Base-by-base conservation (phyloP, 2,888 invertebrate species). In the Papilio elwesi region DNA sequence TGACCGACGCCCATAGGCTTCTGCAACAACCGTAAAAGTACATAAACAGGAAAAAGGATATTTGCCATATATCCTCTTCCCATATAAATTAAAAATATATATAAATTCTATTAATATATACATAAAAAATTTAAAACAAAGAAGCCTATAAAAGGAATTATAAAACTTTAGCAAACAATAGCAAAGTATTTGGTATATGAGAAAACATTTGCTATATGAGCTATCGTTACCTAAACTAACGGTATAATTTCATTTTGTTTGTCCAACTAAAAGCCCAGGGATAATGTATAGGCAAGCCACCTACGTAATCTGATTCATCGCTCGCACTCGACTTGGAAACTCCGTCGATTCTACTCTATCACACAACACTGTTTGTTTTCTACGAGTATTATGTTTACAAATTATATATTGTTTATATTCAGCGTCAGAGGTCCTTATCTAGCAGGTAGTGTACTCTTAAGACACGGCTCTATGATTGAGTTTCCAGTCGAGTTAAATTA, bases 191-290 rank as follows among this genome's bases (percentile, higher is more conserved):
- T 52, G 13, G 47, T 16, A 11, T 12, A 63, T 53, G 63, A 12
- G 68, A 68, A 63, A 68, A 72, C 68, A 63, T 72, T 72, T 68
- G 63, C 63, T 68, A 48, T 77, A 78, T 79, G 77, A 76, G 82
- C 79, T 78, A 79, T 79, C 79, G 79, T 81, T 81, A 81, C 80
- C 81, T 76, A 70, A 78, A 76, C 79, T 80, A 79, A 79, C 79
- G 77, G 77, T 76, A 76, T 79, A 81, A 82, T 84, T 83, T 81
- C 77, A 83, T 82, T 82, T 80, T 87, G 87, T 88, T 87, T 88
- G 83, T 77, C 79, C 77, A 82, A 82, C 84, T 85, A 83, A 85
- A 83, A 86, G 84, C 83, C 77, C 75, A 76, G 80, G 80, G 79
- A 80, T 81, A 74, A 68, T 68, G 71, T 68, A 63, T 47, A 68